Base-by-base conservation (phyloP, 2,797 vertebrate species). In the Steatocranus sp. region DNA sequence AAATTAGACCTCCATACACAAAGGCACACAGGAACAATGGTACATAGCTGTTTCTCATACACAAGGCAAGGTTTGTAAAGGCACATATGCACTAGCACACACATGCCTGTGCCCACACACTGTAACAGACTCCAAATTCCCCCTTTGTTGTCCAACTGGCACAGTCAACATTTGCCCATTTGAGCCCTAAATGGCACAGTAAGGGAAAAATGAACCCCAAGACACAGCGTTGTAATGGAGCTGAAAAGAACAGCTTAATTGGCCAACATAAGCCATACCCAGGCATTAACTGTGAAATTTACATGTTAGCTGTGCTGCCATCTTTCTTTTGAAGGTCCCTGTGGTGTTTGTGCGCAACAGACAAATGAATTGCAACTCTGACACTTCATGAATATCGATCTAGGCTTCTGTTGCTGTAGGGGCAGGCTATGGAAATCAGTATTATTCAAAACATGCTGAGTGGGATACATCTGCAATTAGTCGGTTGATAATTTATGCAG, bases 161-260 rank as follows among this genome's bases (percentile, higher is more conserved):
- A 90, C 58, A 34, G 81, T 77, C 70, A 87, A 75, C 61, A 8
- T 89, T 91, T 93, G 76, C 91, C 91, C 86, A 80, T 92, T 86
- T 90, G 84, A 86, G 86, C 70, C 36, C 81, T 88, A 91, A 90
- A 92, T 92, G 88, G 89, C 88, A 88, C 85, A 88, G 89, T 91
- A 88, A 88, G 86, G 86, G 74, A 80, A 90, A 95, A 90, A 87
- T 87, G 77, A 91, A 93, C 78, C 88, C 93, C 85, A 66, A 89
- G 90, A 92, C 78, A 76, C 77, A 15, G 3, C 18, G 75, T 84
- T 76, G 91, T 88, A 91, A 91, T 90, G 79, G 77, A 89, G 86
- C 93, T 86, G 75, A 90, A 92, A 92, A 89, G 86, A 86, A 89
- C 91, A 15, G 88, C 93, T 85, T 92, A 93, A 93, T 84, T 94